Base-by-base conservation (phyloP, 2,113 vertebrate genomes). In the Perca schrenkii region DNA sequence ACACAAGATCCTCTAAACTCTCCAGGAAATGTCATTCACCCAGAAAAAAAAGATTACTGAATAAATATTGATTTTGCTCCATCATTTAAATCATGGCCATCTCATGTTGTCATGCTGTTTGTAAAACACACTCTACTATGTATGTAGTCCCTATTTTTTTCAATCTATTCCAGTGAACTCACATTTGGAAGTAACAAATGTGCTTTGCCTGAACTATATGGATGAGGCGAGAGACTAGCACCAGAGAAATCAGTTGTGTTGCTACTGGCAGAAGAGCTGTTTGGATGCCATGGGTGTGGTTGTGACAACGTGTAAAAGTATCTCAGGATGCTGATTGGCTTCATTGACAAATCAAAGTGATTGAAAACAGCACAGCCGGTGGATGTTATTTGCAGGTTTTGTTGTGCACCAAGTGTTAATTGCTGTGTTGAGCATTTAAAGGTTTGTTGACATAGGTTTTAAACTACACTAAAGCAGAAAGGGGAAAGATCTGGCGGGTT, bases 1-100 rank as follows among this genome's bases (percentile, higher is more conserved):
- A 80, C 63, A 76, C 83, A 81, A 77, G 58, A 60, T 73, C 69
- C 76, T 79, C 72, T 34, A 15, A 84, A 82, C 47, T 78, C 77
- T 81, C 63, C 70, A 80, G 84, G 73, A 88, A 90, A 82, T 52
- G 13, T 52, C 69, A 52, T 77, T 34, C 31, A 40, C 67, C 74
- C 8, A 43, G 2, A 53, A 17, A 52, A 76, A 16, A 67, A 22
- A 34, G 71, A 77, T 65, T 52, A 3, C 36, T 0, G 47, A 83
- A 66, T 74, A 65, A 67, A 54, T 21, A 67, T 74, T 61, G 50
- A 54, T 82, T 90, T 73, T 67, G 3, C 56, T 47, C 22, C 19
- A 31, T 82, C 67, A 28, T 86, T 83, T 65, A 53, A 73, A 49
- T 79, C 80, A 31, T 40, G 11, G 47, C 56, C 78, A 88, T 72